A percentile compares a stretch with the other conserved stretches of the same genome.
Evolutionary conservation across 2,797 vertebrate genomes (phyloP).

Genomic region (Buphagus erythrorhynchus): DNA sequence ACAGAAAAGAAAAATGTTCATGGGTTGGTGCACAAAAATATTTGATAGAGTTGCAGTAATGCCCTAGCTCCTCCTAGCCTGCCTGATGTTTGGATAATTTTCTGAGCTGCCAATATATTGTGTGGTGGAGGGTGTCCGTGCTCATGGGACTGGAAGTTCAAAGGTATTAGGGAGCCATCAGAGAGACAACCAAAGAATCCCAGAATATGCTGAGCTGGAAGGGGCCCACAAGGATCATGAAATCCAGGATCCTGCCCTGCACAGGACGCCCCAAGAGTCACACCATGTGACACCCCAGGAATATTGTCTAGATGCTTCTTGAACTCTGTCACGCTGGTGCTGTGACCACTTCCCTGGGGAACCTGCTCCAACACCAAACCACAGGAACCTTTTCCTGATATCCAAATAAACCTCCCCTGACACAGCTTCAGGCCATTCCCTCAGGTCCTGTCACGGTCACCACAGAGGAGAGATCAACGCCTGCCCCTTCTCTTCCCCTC

Average conservation of each 20-base stretch:
- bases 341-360: too few species aligned
- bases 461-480: background rate
- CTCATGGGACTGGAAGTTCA: fast-evolving
- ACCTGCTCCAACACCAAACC: background rate
- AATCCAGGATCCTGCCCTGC: background rate
- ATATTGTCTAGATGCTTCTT: background rate
- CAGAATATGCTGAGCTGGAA: background rate
- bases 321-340: background rate
- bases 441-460: fast-evolving
- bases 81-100: background rate
- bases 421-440: background rate
- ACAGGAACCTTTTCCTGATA: background rate
- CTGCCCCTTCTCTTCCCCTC: background rate
- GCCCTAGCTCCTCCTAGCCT: background rate
- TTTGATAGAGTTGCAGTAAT: background rate
- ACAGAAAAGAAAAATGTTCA: background rate
- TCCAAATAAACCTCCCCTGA: background rate
- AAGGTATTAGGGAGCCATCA: fast-evolving
- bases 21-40: background rate
- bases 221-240: background rate
- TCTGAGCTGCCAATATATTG: fast-evolving
- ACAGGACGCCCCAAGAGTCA: too few species aligned
- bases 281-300: too few species aligned
- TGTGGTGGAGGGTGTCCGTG: fast-evolving
- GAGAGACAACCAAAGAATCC: background rate